A percentile compares a stretch with the other conserved stretches of the same genome.
These are phyloP conservation scores for Corbicula japonica DNA, from an alignment of 2,888 invertebrate genomes.

Conservation along the genomic window DNA sequence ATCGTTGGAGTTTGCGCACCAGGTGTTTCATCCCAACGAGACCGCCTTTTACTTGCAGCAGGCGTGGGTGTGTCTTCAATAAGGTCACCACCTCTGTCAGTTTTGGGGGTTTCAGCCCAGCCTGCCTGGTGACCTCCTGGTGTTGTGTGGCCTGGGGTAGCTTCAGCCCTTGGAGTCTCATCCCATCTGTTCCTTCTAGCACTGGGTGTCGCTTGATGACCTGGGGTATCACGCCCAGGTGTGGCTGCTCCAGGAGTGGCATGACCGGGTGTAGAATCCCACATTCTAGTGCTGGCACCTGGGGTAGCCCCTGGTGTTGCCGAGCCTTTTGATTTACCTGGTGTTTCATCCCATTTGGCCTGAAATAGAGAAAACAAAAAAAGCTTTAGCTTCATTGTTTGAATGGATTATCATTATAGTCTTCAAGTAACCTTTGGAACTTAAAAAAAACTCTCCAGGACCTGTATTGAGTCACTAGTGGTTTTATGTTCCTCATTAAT, in stretches of 20 bases:
- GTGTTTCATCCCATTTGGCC: constrained; percentile 95
- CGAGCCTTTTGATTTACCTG: constrained; percentile 90
- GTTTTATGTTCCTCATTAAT: too few relatives aligned
- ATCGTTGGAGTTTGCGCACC: constrained; percentile 88
- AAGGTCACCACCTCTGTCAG: constrained; percentile 91
- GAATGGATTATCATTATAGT: too few relatives aligned
- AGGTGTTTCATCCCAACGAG: constrained; percentile 99
- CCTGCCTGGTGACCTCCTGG: constrained; percentile 92
- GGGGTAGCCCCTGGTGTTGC: constrained; percentile 92
- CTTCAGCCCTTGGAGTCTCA: constrained; percentile 92
- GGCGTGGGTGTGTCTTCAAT: constrained; percentile 97
- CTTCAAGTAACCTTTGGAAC: too few relatives aligned
- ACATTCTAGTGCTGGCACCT: constrained; percentile 94
- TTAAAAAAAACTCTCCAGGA: too few relatives aligned
- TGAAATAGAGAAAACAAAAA: constrained; percentile 24
- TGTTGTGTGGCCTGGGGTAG: constrained; percentile 91
- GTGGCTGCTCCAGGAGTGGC: constrained; percentile 93
- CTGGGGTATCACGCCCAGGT: constrained; percentile 88
- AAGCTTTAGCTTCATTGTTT: too few relatives aligned
- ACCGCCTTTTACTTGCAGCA: constrained; percentile 96
- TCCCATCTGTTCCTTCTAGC: constrained; percentile 98
- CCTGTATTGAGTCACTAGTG: too few relatives aligned
- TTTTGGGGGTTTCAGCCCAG: constrained; percentile 99
- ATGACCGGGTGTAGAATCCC: constrained; percentile 99
- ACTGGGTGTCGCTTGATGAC: constrained; percentile 85